A percentile compares a stretch with the other conserved stretches of the same genome.
phyloP scores from a whole-genome alignment of 1,140 invertebrate species.

The Drosophila arawakana region DNA sequence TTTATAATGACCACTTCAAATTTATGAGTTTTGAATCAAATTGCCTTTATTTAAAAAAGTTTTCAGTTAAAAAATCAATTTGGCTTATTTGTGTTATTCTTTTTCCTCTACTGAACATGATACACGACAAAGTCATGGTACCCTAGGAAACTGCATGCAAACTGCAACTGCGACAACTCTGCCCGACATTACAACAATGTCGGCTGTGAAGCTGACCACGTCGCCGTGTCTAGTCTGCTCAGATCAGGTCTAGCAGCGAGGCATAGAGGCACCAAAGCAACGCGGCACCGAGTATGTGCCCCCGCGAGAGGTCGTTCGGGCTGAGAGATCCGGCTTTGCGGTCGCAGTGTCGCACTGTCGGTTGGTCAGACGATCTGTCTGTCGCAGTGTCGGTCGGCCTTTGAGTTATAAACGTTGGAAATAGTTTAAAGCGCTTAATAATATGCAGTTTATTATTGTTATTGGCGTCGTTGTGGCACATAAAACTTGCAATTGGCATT shows the following conservation, averaged over 20 bases:
- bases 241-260: too few species aligned
- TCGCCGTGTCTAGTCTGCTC: conserved; percentile 61
- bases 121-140: too few species aligned
- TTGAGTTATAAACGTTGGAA: conserved; percentile 68
- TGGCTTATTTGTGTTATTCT: too few species aligned
- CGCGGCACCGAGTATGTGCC: conserved; percentile 56
- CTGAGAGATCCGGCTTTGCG: conserved; percentile 71
- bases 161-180: conserved; percentile 1
- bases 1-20: too few species aligned
- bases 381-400: conserved; percentile 17
- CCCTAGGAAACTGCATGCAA: background rate
- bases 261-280: background rate
- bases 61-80: too few species aligned
- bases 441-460: conserved; percentile 82
- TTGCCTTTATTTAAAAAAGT: too few species aligned
- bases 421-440: conserved; percentile 79
- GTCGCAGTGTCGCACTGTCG: conserved; percentile 29
- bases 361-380: background rate
- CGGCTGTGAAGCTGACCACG: conserved; percentile 49
- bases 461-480: conserved; percentile 73
- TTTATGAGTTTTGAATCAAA: too few species aligned
- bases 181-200: conserved; percentile 34
- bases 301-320: conserved; percentile 75
- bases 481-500: conserved; percentile 81
- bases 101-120: too few species aligned